These are phyloP conservation scores for Bombus haemorrhoidalis DNA, from an alignment of 1,140 invertebrate genomes.

Conservation along the genomic window DNA sequence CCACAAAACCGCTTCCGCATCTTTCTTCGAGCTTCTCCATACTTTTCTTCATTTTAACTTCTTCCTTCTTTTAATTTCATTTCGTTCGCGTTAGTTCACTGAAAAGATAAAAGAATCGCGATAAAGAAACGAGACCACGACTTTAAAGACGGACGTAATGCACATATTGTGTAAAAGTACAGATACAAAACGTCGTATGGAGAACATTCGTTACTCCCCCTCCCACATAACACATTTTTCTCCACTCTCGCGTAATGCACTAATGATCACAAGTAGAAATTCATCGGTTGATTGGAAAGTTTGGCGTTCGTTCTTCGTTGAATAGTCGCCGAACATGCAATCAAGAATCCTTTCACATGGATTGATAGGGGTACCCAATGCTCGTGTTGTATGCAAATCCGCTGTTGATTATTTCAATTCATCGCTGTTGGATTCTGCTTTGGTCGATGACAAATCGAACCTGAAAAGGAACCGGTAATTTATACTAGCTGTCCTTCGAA, in stretches of 20 bases:
- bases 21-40: neutral
- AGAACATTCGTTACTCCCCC: neutral
- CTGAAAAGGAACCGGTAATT: constrained; percentile 24
- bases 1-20: neutral
- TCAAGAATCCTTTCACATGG: constrained; percentile 73
- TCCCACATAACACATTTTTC: neutral
- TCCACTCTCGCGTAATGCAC: neutral
- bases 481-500: neutral
- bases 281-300: constrained; percentile 54
- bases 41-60: neutral
- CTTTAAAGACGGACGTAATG: no score
- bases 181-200: no score
- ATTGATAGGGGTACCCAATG: constrained; percentile 54
- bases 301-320: constrained; percentile 41
- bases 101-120: neutral
- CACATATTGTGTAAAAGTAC: no score
- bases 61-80: neutral
- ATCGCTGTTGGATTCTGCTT: constrained; percentile 40
- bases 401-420: constrained; percentile 69
- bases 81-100: neutral
- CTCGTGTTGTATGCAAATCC: constrained; percentile 73
- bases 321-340: constrained; percentile 61
- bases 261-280: constrained; percentile 50
- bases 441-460: constrained; percentile 29
- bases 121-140: no score